These are phyloP conservation scores for Ceraclea dissimilis DNA, from an alignment of 2,888 invertebrate genomes.

Conservation along the genomic window DNA sequence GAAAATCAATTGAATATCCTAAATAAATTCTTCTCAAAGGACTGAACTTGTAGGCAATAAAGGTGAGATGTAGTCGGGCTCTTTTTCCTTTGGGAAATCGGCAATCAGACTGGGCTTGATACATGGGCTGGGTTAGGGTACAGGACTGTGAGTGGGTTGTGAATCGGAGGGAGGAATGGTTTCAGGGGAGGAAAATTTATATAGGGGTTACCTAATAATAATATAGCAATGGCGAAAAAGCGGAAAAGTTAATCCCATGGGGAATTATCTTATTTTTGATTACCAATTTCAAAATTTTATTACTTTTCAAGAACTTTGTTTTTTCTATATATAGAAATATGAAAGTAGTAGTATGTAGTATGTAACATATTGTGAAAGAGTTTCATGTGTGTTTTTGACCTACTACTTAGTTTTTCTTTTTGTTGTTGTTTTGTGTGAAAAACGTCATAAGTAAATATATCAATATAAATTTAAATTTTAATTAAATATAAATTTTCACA, in stretches of 20 bases:
- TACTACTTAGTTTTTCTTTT: too few species aligned
- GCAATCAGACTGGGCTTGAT: slow-evolving; percentile 20
- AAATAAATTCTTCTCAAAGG: slow-evolving; percentile 15
- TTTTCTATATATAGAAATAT: too few species aligned
- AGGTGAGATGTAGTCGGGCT: slow-evolving; percentile 15
- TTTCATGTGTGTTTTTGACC: too few species aligned
- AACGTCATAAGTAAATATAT: too few species aligned
- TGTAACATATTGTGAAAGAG: too few species aligned
- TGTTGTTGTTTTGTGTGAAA: too few species aligned
- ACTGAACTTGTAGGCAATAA: slow-evolving; percentile 3
- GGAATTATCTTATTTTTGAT: slow-evolving; percentile 15
- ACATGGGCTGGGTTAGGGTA: slow-evolving; percentile 13
- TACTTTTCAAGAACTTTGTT: slow-evolving; percentile 1
- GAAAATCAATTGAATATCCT: slow-evolving; percentile 13
- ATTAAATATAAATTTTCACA: too few species aligned
- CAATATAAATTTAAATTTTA: too few species aligned
- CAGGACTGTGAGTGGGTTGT: neutral
- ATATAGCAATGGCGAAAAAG: slow-evolving; percentile 3
- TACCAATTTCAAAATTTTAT: slow-evolving; percentile 19
- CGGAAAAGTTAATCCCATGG: slow-evolving; percentile 9
- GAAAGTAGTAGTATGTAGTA: too few species aligned
- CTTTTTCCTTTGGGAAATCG: slow-evolving; percentile 22
- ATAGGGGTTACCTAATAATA: slow-evolving; percentile 2
- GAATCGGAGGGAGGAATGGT: neutral
- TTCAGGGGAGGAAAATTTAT: neutral